These are phyloP conservation scores for Apeltes quadracus DNA, from an alignment of 2,113 vertebrate species.

Conservation along the genomic window DNA sequence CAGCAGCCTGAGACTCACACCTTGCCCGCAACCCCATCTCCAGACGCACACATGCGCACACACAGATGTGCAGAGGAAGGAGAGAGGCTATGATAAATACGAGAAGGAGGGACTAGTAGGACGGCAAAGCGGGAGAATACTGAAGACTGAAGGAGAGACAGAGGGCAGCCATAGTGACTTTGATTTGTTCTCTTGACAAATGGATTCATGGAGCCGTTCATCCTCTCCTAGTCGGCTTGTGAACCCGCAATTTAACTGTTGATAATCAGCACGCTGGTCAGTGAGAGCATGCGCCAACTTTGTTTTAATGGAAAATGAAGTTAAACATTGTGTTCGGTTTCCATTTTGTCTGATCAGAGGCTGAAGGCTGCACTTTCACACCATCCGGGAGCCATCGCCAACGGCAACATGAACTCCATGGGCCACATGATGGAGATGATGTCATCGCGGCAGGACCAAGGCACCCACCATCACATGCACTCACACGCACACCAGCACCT, in stretches of 20 bases:
- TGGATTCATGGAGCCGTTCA: constrained; percentile 68
- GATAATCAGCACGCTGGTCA: constrained; percentile 40
- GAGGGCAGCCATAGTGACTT: constrained; percentile 73
- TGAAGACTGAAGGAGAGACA: constrained; percentile 73
- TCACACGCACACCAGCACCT: constrained; percentile 96
- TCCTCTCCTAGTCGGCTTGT: constrained; percentile 51
- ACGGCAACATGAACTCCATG: constrained; percentile 98
- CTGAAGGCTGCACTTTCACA: constrained; percentile 96
- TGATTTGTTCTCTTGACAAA: constrained; percentile 67
- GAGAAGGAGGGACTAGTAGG: constrained; percentile 51
- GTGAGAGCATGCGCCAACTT: constrained; percentile 17
- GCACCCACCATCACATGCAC: constrained; percentile 93
- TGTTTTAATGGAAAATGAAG: background rate
- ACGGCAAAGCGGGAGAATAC: constrained; percentile 61
- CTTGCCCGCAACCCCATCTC: constrained; percentile 40
- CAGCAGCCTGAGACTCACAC: constrained; percentile 53
- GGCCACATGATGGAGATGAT: constrained; percentile 99
- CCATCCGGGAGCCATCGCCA: constrained; percentile 92
- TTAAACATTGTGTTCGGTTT: constrained; percentile 23
- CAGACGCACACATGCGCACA: constrained; percentile 21
- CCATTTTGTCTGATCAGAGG: constrained; percentile 85
- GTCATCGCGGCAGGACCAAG: constrained; percentile 91
- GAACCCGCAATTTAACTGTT: constrained; percentile 34
- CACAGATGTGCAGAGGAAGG: background rate
- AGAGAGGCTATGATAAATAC: constrained; percentile 64